Base-by-base conservation (phyloP, 2,888 invertebrate species). In the Theretra japonica region DNA sequence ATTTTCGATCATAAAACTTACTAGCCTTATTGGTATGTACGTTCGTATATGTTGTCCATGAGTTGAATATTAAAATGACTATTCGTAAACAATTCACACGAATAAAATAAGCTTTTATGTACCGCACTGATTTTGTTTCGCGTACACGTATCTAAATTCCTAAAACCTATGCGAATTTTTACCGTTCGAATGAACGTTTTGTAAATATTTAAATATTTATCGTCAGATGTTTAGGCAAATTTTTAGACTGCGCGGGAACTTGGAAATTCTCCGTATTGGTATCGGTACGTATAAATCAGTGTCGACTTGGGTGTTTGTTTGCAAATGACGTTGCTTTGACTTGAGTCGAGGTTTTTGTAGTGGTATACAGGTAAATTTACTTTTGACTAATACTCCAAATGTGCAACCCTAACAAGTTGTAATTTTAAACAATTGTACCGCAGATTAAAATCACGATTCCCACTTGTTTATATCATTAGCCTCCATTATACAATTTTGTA, bases 71-170 rank as follows among this genome's bases (percentile, higher is more conserved):
- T 65, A 65, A 65, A 65, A 21, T 15, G 21, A 41, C 17, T 41
- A 48, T 65, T 48, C 48, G 65, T 65, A 65, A 58, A 62, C 62
- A 62, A 48, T 65, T 65, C 65, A 65, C 48, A 65, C 41, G 65
- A n/a, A 48, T 48, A 65, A 65, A 65, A 48, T 65, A 17, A 48
- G 23, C 23, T 65, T 65, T 65, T 65, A 65, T 65, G 48, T 48
- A 48, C 65, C 48, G 62, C 48, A 33, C 41, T 48, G 23, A 21
- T 48, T 65, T 48, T 17, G 65, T 65, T 65, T 23, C 48, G 65
- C 65, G 65, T 23, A 23, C 65, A 65, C 65, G 65, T 65, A 65
- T 25, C 65, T 65, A 65, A 65, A 65, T 65, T 65, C 65, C 65
- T 65, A 65, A 48, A 58, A 58, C 5, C 23, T 41, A 65, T 65